A percentile compares a stretch with the other conserved stretches of the same genome.
Conservation (phyloP, 2,888 invertebrate species). For the Toxonevra muliebris region DNA sequence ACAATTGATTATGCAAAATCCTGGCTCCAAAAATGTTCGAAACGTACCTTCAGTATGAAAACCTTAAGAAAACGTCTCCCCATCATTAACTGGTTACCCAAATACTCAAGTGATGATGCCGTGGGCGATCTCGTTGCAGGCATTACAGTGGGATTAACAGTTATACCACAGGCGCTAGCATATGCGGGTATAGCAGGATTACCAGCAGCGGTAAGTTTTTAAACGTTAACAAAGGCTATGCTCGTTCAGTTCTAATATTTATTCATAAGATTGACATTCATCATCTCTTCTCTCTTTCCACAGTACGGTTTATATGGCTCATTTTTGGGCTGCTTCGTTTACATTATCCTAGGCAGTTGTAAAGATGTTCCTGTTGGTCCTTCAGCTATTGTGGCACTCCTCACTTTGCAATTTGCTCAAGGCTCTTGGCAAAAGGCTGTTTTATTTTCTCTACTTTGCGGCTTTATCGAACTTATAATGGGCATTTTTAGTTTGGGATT, state of each 20-base stretch:
- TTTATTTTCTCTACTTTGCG: slow-evolving; percentile 78
- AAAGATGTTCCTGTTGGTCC: slow-evolving; percentile 94
- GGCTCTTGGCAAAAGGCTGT: slow-evolving; percentile 72
- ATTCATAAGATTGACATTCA: neutral
- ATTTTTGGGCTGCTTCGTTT: slow-evolving; percentile 83
- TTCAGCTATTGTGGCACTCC: slow-evolving; percentile 88
- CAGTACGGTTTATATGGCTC: slow-evolving; percentile 94
- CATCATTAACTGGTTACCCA: slow-evolving; percentile 79
- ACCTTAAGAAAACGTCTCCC: slow-evolving; percentile 79
- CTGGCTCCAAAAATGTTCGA: slow-evolving; percentile 66
- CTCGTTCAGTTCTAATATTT: neutral
- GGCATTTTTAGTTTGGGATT: slow-evolving; percentile 86
- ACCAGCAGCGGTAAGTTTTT: slow-evolving; percentile 71
- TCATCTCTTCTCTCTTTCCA: slow-evolving; percentile 37
- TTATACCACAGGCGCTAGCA: slow-evolving; percentile 89
- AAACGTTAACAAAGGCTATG: neutral
- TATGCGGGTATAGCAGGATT: slow-evolving; percentile 83
- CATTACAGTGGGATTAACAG: slow-evolving; percentile 90
- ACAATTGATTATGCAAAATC: slow-evolving; percentile 55
- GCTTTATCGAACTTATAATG: slow-evolving; percentile 81
- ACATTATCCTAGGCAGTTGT: slow-evolving; percentile 89
- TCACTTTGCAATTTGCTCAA: slow-evolving; percentile 81
- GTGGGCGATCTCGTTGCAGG: slow-evolving; percentile 91
- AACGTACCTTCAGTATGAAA: slow-evolving; percentile 72
- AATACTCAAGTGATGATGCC: slow-evolving; percentile 76